A percentile compares a stretch with the other conserved stretches of the same genome.
phyloP scores from a whole-genome alignment of 1,140 invertebrate genomes.

The Anastatus disparis region DNA sequence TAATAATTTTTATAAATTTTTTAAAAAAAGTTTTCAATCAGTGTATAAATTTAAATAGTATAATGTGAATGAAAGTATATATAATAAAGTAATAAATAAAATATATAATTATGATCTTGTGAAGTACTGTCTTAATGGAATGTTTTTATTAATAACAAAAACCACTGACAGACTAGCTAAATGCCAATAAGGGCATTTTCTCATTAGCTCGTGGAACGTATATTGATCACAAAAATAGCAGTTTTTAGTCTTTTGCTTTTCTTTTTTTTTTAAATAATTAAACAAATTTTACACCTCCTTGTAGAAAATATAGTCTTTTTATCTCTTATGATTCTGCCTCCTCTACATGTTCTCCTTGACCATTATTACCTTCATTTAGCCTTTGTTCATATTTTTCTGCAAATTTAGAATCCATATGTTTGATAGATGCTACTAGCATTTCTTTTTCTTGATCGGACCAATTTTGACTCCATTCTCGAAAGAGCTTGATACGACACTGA shows the following conservation, averaged over 20 bases:
- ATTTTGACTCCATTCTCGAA: constrained; percentile 85
- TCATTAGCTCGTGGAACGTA: constrained; percentile 31
- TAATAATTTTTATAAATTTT: background rate
- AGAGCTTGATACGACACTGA: constrained; percentile 88
- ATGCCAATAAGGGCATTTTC: constrained; percentile 25
- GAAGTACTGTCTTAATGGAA: constrained; percentile 33
- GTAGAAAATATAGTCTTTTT: constrained; percentile 18
- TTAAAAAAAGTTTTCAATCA: constrained; percentile 15
- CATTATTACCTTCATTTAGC: constrained; percentile 56
- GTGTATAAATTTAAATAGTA: constrained; percentile 19
- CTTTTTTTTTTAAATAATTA: background rate
- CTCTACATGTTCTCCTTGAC: constrained; percentile 42
- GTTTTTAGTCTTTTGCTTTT: constrained; percentile 30
- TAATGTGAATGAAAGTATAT: constrained; percentile 20
- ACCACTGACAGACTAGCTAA: constrained; percentile 34
- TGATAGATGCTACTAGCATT: constrained; percentile 74
- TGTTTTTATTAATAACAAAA: constrained; percentile 34
- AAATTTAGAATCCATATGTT: constrained; percentile 77
- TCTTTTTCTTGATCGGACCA: constrained; percentile 83
- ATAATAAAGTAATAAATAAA: constrained; percentile 34
- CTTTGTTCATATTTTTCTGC: constrained; percentile 76
- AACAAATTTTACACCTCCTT: constrained; percentile 24
- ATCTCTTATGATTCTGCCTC: constrained; percentile 26
- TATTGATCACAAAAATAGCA: constrained; percentile 38
- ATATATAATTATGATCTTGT: constrained; percentile 24